A percentile compares a stretch with the other conserved stretches of the same genome.
phyloP scores from a whole-genome alignment of 2,797 vertebrate genomes.

The Onychomys torridus region DNA sequence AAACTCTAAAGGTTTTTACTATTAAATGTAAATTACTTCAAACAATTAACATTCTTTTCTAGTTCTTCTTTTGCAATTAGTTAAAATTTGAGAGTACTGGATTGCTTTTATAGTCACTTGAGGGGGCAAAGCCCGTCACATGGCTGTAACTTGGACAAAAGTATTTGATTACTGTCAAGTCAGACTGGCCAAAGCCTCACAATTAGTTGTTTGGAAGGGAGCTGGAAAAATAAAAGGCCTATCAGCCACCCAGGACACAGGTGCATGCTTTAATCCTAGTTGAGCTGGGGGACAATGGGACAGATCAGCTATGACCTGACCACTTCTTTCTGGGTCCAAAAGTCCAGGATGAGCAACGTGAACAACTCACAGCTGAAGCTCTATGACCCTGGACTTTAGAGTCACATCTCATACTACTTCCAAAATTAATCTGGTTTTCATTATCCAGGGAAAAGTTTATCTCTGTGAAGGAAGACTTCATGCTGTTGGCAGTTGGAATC shows the following conservation, averaged over 20 bases:
- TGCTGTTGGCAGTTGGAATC: constrained; percentile 94
- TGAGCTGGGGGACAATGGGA: not conserved
- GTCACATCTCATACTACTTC: constrained; percentile 23
- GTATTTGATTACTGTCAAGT: constrained; percentile 67
- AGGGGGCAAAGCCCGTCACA: constrained; percentile 52
- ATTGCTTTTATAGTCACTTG: constrained; percentile 55
- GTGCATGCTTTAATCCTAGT: constrained; percentile 18
- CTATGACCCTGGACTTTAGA: constrained; percentile 15
- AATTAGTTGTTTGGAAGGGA: constrained; percentile 61
- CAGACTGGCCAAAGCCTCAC: constrained; percentile 42
- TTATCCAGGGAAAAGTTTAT: constrained; percentile 92
- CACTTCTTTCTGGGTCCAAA: constrained; percentile 33
- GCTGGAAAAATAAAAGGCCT: constrained; percentile 61
- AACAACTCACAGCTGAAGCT: constrained; percentile 50
- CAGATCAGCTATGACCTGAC: constrained; percentile 15
- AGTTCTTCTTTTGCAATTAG: constrained; percentile 57
- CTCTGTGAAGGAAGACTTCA: constrained; percentile 94
- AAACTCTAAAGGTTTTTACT: constrained; percentile 65
- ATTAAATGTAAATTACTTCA: constrained; percentile 61
- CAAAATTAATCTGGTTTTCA: constrained; percentile 73
- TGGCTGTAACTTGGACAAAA: constrained; percentile 62
- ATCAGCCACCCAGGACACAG: not conserved
- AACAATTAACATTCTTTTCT: constrained; percentile 58
- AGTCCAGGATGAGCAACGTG: not conserved
- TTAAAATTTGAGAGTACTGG: constrained; percentile 38